These are phyloP conservation scores for Miltochrista miniata DNA, from an alignment of 2,888 invertebrate species.

Conservation along the genomic window DNA sequence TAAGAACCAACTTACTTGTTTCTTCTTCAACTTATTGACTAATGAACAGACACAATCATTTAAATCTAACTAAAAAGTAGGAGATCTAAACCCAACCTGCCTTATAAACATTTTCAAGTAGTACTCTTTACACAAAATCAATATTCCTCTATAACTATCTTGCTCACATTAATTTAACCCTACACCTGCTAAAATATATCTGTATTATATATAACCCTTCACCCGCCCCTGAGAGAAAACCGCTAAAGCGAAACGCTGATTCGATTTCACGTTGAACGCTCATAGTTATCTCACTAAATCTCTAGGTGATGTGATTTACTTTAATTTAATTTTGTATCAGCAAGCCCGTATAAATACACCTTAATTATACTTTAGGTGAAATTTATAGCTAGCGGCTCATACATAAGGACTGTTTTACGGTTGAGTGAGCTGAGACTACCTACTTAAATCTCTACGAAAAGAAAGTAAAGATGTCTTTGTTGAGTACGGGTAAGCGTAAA, in stretches of 20 bases:
- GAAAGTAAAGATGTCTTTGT: too few species aligned
- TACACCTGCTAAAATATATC: constrained; percentile 8
- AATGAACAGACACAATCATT: too few species aligned
- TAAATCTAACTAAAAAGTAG: too few species aligned
- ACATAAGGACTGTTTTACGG: constrained; percentile 13
- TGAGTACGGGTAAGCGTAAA: too few species aligned
- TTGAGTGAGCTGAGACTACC: constrained; percentile 11
- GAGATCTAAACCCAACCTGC: too few species aligned
- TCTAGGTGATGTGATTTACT: constrained; percentile 78
- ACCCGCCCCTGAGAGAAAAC: constrained; percentile 57
- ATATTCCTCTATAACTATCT: constrained; percentile 14
- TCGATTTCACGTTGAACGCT: constrained; percentile 72
- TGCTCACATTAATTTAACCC: constrained; percentile 15
- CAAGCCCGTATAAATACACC: constrained; percentile 66
- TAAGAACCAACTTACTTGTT: too few species aligned
- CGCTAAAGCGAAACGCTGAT: constrained; percentile 73
- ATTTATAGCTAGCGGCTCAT: constrained; percentile 12
- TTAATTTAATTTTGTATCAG: constrained; percentile 74
- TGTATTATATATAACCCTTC: constrained; percentile 22
- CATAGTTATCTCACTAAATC: constrained; percentile 70
- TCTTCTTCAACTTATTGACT: too few species aligned
- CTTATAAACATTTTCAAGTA: too few species aligned
- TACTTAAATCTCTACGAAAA: too few species aligned
- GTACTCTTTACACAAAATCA: constrained; percentile 1
- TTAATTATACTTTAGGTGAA: constrained; percentile 66